These are phyloP conservation scores for Anolis carolinensis DNA, from an alignment of 2,113 vertebrate genomes.

Conservation along the genomic window DNA sequence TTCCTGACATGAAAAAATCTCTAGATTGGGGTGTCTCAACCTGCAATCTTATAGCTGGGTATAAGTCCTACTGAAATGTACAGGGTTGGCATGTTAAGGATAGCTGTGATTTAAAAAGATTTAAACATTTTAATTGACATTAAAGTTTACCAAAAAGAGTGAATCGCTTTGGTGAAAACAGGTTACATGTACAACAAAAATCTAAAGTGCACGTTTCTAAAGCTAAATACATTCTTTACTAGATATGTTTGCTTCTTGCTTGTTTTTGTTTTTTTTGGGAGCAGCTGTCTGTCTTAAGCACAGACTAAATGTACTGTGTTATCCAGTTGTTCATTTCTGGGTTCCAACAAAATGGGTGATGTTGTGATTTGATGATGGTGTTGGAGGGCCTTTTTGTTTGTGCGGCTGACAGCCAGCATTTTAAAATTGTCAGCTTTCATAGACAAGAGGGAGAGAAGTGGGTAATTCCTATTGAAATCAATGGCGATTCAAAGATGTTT, in stretches of 20 bases:
- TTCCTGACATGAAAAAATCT: no score
- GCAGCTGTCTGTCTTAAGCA: not conserved
- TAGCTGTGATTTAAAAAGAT: not conserved
- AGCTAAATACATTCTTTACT: not conserved
- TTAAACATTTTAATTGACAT: conserved; percentile 59
- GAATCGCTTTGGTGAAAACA: conserved; percentile 3
- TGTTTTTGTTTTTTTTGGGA: not conserved
- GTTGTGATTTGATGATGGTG: not conserved
- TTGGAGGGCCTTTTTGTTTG: not conserved
- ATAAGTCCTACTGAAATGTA: not conserved
- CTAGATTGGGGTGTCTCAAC: no score
- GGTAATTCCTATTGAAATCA: not conserved
- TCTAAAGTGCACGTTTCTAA: not conserved
- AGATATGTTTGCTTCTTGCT: not conserved
- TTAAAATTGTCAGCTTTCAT: not conserved
- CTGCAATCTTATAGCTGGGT: not conserved
- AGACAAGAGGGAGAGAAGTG: not conserved
- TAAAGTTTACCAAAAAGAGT: conserved; percentile 49
- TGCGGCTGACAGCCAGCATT: not conserved
- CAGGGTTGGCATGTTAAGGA: not conserved
- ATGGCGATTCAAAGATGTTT: not conserved
- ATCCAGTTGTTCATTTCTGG: not conserved
- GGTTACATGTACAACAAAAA: not conserved
- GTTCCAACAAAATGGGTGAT: not conserved
- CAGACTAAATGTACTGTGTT: not conserved